phyloP scores from a whole-genome alignment of 2,888 invertebrate species.

The Eupithecia centaureata region DNA sequence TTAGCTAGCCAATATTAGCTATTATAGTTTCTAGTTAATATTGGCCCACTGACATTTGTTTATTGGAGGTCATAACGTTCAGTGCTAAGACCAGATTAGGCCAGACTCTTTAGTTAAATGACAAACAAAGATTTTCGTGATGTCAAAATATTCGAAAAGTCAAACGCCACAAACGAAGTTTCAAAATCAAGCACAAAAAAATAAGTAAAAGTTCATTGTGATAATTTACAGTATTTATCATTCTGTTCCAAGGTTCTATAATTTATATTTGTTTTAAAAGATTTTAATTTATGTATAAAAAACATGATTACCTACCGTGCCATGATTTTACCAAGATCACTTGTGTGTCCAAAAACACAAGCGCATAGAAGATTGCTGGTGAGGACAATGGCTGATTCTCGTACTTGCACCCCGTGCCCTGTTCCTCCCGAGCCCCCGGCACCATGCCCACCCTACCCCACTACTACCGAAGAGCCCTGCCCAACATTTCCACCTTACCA shows the following conservation, averaged over 20 bases:
- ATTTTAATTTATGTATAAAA: background rate
- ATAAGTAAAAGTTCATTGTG: no score
- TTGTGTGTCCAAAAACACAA: slow-evolving; percentile 1
- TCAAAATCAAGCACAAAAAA: background rate
- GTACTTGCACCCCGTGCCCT: background rate
- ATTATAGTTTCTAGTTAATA: no score
- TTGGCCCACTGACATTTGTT: no score
- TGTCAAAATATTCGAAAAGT: background rate
- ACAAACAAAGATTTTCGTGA: background rate
- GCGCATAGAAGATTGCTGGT: background rate
- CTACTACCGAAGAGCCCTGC: slow-evolving; percentile 34
- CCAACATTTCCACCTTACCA: slow-evolving; percentile 56
- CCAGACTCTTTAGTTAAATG: background rate
- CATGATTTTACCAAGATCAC: background rate
- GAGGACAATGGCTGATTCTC: slow-evolving; percentile 3
- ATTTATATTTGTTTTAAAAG: background rate
- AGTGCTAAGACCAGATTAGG: background rate
- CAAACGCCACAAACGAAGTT: background rate
- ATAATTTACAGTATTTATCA: background rate
- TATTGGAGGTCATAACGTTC: no score
- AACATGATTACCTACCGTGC: background rate
- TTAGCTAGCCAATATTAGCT: no score
- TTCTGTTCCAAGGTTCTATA: background rate
- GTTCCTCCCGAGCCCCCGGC: background rate
- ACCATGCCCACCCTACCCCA: slow-evolving; percentile 20